Evolutionary conservation across 2,797 vertebrate species (phyloP).

Genomic region (Dicrostonyx torquatus): DNA sequence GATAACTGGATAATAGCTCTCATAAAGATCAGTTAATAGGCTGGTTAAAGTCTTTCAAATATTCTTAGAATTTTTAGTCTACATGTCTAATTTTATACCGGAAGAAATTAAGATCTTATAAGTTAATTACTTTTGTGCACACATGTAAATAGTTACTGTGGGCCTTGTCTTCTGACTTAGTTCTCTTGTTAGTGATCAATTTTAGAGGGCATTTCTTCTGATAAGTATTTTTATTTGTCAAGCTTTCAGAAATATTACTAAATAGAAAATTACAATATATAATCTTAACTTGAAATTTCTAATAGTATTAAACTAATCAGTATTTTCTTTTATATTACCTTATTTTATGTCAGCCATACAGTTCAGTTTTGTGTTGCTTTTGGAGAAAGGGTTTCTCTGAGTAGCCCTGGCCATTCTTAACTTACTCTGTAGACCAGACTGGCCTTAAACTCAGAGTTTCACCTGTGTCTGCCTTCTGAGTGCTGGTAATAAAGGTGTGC

Average conservation of each 20-base stretch:
- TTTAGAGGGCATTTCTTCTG: neutral
- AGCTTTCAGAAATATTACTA: neutral
- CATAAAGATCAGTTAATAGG: neutral
- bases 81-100: slow-evolving; percentile 7
- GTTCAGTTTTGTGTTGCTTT: neutral
- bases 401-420: neutral
- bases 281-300: neutral
- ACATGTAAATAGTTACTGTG: neutral
- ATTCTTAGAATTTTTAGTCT: neutral
- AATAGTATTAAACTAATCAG: neutral
- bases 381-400: neutral
- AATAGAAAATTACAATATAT: neutral
- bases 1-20: neutral
- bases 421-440: neutral
- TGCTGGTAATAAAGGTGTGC: neutral
- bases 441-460: neutral
- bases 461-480: neutral
- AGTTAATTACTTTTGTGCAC: neutral
- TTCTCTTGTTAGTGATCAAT: neutral
- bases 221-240: neutral
- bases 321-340: neutral
- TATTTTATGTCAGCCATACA: slow-evolving; percentile 24
- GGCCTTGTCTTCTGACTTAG: neutral
- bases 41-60: neutral
- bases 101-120: neutral